These are phyloP conservation scores for Apodemus speciosus DNA, from an alignment of 2,113 vertebrate genomes.

Conservation along the genomic window DNA sequence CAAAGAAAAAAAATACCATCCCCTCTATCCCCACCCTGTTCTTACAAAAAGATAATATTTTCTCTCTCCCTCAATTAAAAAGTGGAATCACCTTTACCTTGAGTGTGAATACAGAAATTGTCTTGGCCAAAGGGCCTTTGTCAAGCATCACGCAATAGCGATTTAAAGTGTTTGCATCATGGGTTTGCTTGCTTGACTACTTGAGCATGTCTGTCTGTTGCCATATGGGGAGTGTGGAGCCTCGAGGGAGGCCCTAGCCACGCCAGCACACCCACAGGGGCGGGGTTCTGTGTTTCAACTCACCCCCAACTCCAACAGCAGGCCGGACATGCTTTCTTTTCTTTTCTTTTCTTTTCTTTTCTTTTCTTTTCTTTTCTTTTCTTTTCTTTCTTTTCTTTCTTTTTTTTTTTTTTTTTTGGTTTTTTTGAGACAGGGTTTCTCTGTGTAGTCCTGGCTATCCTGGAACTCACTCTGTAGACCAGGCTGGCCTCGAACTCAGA, in stretches of 20 bases:
- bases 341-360: no score
- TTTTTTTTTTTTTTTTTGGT: no score
- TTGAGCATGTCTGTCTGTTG: no score
- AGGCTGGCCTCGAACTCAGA: no score
- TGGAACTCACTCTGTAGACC: no score
- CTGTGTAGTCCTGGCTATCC: no score
- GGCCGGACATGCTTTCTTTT: not conserved
- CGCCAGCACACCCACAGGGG: not conserved
- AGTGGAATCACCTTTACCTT: not conserved
- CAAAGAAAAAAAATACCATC: slow-evolving; percentile 9
- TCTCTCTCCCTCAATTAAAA: not conserved
- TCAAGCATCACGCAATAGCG: not conserved
- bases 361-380: no score
- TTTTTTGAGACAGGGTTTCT: no score
- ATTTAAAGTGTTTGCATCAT: not conserved
- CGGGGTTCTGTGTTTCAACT: no score
- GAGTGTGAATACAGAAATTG: not conserved
- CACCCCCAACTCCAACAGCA: not conserved
- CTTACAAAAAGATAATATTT: not conserved
- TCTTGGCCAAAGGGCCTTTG: not conserved
- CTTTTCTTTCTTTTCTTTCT: no score
- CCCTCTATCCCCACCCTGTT: not conserved
- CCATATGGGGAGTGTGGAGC: not conserved
- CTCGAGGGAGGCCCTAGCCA: not conserved
- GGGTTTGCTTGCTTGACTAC: not conserved